Evolutionary conservation across 2,888 invertebrate genomes (phyloP), one percentile per base, ranked within the genome.

Genomic region (Leptopilina drosophilae): DNA sequence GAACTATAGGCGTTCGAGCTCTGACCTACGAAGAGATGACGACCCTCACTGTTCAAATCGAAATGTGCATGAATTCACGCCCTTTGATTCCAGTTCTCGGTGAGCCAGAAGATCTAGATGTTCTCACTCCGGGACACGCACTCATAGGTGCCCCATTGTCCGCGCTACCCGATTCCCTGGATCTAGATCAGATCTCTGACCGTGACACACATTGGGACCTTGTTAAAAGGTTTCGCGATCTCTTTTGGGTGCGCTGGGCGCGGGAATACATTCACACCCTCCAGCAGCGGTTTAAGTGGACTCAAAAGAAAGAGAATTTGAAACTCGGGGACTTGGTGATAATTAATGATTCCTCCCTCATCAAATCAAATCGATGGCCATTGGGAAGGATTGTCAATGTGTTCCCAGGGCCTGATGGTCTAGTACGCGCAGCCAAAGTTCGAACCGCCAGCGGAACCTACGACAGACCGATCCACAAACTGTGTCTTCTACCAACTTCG

Each of bases 361-460:
- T 56, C 5, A 56, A 56, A 56, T 56, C 56, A 56, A 56, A 56
- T 56, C 56, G 56, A 56, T 56, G 56, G 56, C 56, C 56, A 56
- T 14, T 56, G 2, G 56, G 12, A 9, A 56, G n/a, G 12, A 56
- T 56, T 14, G 56, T 56, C 1, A 12, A 56, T 5, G 56, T 56
- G 5, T 56, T 14, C 14, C 56, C 56, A 56, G 56, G 56, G 56
- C 56, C 14, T 14, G 56, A 56, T 56, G 56, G 56, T 5, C n/a
- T 56, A n/a, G 56, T 56, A 12, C 56, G 56, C 12, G n/a, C 56
- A 5, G 56, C 56, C 12, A 56, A 56, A 56, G 56, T 56, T 56
- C 56, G 56, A 11, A 56, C 56, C 11, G 56, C 56, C 5, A 14
- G 9, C 9, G 56, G 56, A 56, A 56, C 56, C 9, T 56, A 56